These are phyloP conservation scores for Syrrhaptes paradoxus DNA, from an alignment of 2,113 vertebrate species.

Conservation along the genomic window DNA sequence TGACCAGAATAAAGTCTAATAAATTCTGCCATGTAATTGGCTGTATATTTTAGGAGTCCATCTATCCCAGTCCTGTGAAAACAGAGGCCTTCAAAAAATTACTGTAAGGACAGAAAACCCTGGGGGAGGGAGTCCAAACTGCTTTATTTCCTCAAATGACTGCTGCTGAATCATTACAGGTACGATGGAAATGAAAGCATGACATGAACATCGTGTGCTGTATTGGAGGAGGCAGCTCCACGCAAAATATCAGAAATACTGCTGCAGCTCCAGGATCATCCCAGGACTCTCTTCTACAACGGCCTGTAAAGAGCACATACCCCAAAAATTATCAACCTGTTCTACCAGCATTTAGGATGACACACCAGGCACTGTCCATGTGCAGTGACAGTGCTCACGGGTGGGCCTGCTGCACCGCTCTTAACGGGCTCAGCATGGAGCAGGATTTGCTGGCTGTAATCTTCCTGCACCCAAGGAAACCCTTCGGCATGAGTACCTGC, in stretches of 20 bases:
- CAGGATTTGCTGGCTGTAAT: not conserved
- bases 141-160: not conserved
- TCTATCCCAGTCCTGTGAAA: not conserved
- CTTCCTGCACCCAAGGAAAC: not conserved
- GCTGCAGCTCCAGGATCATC: not conserved
- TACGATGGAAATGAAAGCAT: not conserved
- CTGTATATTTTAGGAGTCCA: slow-evolving; percentile 2
- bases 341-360: not conserved
- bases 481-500: not conserved
- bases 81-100: not conserved
- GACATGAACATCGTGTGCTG: not conserved
- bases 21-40: slow-evolving; percentile 15
- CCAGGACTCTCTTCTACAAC: not conserved
- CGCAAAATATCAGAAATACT: not conserved
- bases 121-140: not conserved
- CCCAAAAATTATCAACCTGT: not conserved
- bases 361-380: not conserved
- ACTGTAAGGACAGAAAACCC: not conserved
- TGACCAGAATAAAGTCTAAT: slow-evolving; percentile 24
- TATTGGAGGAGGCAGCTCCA: not conserved
- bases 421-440: not conserved
- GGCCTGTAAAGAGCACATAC: not conserved
- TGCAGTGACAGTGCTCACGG: not conserved
- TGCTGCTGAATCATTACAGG: not conserved
- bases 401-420: not conserved